Conservation (phyloP, 2,797 vertebrate genomes). For the Chelon auratus region DNA sequence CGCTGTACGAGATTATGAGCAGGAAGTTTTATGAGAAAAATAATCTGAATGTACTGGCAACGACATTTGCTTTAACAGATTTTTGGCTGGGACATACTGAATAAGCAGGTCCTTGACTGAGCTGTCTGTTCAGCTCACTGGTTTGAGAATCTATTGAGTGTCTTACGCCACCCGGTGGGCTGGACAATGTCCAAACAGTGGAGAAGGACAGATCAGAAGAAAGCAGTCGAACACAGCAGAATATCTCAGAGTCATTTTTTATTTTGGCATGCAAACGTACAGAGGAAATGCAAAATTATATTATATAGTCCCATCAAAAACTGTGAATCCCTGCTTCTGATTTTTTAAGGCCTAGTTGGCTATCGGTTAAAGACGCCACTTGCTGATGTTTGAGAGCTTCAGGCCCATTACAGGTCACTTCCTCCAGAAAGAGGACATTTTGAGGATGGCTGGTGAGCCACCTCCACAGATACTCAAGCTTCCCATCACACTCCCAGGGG, state of each 20-base stretch:
- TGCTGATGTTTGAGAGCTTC: slow-evolving; percentile 52
- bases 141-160: slow-evolving; percentile 15
- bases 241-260: neutral
- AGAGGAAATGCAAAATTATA: neutral
- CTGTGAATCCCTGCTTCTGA: neutral
- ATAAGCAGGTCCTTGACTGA: slow-evolving; percentile 10
- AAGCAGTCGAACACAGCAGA: neutral
- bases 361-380: slow-evolving; percentile 50
- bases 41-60: neutral
- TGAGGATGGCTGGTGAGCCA: slow-evolving; percentile 66
- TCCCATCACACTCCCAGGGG: slow-evolving; percentile 77
- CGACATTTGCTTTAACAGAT: neutral
- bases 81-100: neutral
- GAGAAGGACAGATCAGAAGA: neutral
- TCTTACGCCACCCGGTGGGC: slow-evolving; percentile 55
- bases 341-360: slow-evolving; percentile 47
- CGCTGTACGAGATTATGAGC: neutral
- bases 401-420: slow-evolving; percentile 68
- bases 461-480: slow-evolving; percentile 70
- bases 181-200: slow-evolving; percentile 30
- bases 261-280: neutral
- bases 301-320: neutral
- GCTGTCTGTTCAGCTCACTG: slow-evolving; percentile 3
- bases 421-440: slow-evolving; percentile 59
- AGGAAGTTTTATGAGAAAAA: slow-evolving; percentile 1